These are phyloP conservation scores for Chrysemys picta DNA, from an alignment of 2,113 vertebrate species.

Conservation along the genomic window DNA sequence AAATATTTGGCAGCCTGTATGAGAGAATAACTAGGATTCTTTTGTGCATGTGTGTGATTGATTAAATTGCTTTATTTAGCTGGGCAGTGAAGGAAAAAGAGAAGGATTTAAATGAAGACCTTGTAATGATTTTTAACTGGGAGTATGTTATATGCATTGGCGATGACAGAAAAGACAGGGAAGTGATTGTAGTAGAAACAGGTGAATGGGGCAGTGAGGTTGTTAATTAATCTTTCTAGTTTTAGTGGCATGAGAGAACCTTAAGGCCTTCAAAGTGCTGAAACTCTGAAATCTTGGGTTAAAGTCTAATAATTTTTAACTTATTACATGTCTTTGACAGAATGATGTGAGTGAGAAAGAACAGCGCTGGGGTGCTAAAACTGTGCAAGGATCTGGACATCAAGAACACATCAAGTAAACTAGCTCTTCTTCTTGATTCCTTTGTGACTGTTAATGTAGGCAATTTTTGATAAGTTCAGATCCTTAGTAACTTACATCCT, in stretches of 20 bases:
- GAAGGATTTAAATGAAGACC: background rate
- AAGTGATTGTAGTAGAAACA: background rate
- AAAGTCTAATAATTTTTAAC: background rate
- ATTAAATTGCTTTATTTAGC: background rate
- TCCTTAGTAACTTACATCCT: background rate
- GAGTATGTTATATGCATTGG: background rate
- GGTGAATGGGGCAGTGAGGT: background rate
- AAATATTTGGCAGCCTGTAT: accelerated
- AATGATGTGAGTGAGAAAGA: slow-evolving; percentile 97
- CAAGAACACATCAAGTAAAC: slow-evolving; percentile 97
- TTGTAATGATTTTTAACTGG: background rate
- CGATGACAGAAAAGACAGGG: background rate
- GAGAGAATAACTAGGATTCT: background rate
- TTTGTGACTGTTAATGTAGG: slow-evolving; percentile 16
- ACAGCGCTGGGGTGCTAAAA: slow-evolving; percentile 97
- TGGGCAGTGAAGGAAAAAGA: background rate
- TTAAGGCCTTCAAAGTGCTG: background rate
- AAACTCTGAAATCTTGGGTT: background rate
- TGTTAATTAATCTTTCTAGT: background rate
- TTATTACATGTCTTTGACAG: slow-evolving; percentile 69
- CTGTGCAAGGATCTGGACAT: slow-evolving; percentile 93
- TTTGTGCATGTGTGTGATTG: background rate
- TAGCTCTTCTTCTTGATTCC: slow-evolving; percentile 13
- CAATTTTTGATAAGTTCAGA: background rate
- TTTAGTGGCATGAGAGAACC: accelerated